Evolutionary conservation across 2,797 vertebrate genomes (phyloP), one percentile per base, ranked within the genome.

Genomic region (Galago senegalensis): DNA sequence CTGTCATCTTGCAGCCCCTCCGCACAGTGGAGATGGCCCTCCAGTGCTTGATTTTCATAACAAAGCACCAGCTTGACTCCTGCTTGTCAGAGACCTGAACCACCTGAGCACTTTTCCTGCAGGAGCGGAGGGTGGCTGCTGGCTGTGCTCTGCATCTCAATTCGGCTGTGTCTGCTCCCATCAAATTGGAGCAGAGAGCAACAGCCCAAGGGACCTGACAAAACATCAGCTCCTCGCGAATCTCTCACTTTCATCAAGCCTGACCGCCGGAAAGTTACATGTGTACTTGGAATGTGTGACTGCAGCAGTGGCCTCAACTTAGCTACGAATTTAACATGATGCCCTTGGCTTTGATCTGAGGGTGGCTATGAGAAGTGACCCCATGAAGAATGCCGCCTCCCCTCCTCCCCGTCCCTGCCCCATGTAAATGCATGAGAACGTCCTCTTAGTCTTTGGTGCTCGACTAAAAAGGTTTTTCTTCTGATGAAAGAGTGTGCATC

Each of bases 131-230:
- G 34, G 5, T 73, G 46, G 86, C 70, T 92, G 73, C 87, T 56
- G 79, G 83, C 79, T 81, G 75, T 46, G 49, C 12, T 91, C 83
- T 58, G 92, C 65, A 69, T 96, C 96, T 97, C 93, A 92, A 46
- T 95, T 75, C n/a, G 0, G 7, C 53, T 31, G 23, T 31, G 82
- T 94, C 91, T 46, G 37, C 65, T 95, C 65, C 70, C 46, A 34
- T 97, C 92, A 95, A 65, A 81, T 53, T 46, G 65, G 31, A 73
- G 92, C 53, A 6, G 40, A 94, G 56, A 91, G 60, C 75, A 8
- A 5, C 43, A 18, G 76, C 89, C 88, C 69, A 20, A 14, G 91
- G 58, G 91, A 87, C 49, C 70, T 60, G 80, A 76, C 80, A 81
- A n/a, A 91, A 77, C 60, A 53, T 46, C 53, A 17, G n/a, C 83